Evolutionary conservation across 1,140 invertebrate genomes (phyloP).

Genomic region (Asobara japonica): DNA sequence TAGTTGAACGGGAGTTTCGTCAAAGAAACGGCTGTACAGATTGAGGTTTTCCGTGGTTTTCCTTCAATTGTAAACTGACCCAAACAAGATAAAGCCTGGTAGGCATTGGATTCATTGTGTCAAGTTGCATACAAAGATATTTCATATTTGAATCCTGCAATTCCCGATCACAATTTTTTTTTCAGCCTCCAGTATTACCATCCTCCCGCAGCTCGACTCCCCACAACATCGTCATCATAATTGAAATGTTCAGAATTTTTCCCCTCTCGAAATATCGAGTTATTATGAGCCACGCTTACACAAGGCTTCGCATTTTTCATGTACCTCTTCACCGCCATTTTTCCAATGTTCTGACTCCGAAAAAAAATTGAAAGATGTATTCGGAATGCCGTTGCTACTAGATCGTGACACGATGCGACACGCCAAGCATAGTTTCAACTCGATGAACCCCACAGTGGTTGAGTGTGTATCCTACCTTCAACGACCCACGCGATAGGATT

Average conservation of each 20-base stretch:
- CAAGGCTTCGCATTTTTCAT: not conserved
- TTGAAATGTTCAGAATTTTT: not conserved
- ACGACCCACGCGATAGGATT: slow-evolving; percentile 55
- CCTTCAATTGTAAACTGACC: too few relatives aligned
- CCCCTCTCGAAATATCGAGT: not conserved
- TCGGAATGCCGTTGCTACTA: slow-evolving; percentile 10
- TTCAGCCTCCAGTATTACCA: too few relatives aligned
- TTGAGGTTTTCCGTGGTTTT: too few relatives aligned
- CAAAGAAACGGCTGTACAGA: too few relatives aligned
- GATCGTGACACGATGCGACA: slow-evolving; percentile 14
- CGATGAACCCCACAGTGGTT: slow-evolving; percentile 8
- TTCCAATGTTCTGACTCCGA: not conserved
- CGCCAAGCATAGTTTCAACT: slow-evolving; percentile 8
- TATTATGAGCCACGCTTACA: not conserved
- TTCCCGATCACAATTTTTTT: too few relatives aligned
- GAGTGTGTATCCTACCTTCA: not conserved
- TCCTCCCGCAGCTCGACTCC: not conserved
- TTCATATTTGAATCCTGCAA: too few relatives aligned
- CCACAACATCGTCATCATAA: not conserved
- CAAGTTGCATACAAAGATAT: too few relatives aligned
- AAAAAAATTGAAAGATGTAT: not conserved
- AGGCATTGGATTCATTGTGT: too few relatives aligned
- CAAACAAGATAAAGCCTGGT: too few relatives aligned
- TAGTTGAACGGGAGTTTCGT: too few relatives aligned
- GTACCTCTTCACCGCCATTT: not conserved